Base-by-base conservation (phyloP, 2,113 vertebrate species). In the Columba livia region DNA sequence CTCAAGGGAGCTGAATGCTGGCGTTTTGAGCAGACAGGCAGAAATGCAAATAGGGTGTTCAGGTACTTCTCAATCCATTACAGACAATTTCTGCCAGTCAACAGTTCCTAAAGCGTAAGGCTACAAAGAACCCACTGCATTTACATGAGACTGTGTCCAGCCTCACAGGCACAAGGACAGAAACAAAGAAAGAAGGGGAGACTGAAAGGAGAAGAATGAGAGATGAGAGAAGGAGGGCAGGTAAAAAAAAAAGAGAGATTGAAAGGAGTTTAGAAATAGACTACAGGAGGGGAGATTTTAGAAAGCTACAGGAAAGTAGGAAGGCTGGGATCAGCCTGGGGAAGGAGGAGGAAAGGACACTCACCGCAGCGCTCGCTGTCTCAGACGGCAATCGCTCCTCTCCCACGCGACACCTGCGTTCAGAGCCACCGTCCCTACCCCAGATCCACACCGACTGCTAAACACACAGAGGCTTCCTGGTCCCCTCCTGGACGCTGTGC, bases 41-140 rank as follows among this genome's bases (percentile, higher is more conserved):
- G 53, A 89, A 85, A 95, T 57, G 74, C 66, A 94, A 89, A 92
- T 34, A 57, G 25, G 6, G 25, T 25, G 29, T 80, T 94, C 60
- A 65, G 67, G 66, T 78, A 88, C 64, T 89, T 77, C 61, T 19
- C 95, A 94, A 89, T 51, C 50, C 58, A 70, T 51, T 56, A 86
- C 11, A 71, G 25, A 50, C 18, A 36, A 82, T 62, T 77, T n/a
- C 50, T 54, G 42, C 23, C 71, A 66, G 47, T 14, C 66, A 92
- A 79, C 38, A 73, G 62, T 19, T 82, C 19, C 83, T 60, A 42
- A 83, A 88, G 19, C 56, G 62, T 6, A 78, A 73, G 47, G 65
- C 47, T 90, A 72, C 24, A 67, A 60, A 75, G 84, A 93, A 64
- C 15, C 28, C 38, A 36, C 32, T 36, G 67, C 28, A 51, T 78